Base-by-base conservation (phyloP, 2,888 invertebrate genomes). In the Drosophila siamana region DNA sequence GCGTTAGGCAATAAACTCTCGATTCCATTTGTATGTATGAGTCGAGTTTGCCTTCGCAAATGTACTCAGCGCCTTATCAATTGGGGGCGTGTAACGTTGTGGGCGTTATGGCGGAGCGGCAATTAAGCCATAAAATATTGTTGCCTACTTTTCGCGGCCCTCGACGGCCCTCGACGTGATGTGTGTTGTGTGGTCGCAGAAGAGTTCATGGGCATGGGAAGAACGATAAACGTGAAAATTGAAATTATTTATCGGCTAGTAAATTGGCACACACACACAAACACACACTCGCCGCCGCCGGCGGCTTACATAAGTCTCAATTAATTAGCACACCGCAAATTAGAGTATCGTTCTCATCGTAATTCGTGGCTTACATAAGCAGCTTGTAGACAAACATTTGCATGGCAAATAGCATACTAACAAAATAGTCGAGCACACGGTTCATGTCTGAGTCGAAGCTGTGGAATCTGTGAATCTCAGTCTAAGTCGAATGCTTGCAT, bases 131-230 rank as follows among this genome's bases (percentile, higher is more conserved):
- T 71, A 63, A 79, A 76, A 82, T 74, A 79, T 66, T 24, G 74
- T 88, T 79, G 86, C 86, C 79, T 86, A 88, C 80, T 82, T 83
- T 82, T 69, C 52, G 78, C 74, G 69, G 65, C 63, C 22, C 7
- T 50, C 43, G n/a, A 1, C n/a, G n/a, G 66, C 62, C n/a, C n/a
- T n/a, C n/a, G 62, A n/a, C 30, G 38, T 40, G 11, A 28, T 28
- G 24, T 19, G 19, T 24, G 38, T 40, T 8, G 19, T 28, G 24
- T 19, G 19, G 19, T 19, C 19, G 19, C 19, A 19, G 19, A 19
- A 19, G 19, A 19, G 19, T 19, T 19, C 19, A 3, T 19, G 19
- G 19, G 19, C 2, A 4, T 46, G 47, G 30, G n/a, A 30, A 9
- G 15, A 13, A 6, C 43, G 46, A 69, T 69, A 69, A 70, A 51